Evolutionary conservation across 2,888 invertebrate genomes (phyloP), one percentile per base, ranked within the genome.

Genomic region (Neuroscelio doddi): DNA sequence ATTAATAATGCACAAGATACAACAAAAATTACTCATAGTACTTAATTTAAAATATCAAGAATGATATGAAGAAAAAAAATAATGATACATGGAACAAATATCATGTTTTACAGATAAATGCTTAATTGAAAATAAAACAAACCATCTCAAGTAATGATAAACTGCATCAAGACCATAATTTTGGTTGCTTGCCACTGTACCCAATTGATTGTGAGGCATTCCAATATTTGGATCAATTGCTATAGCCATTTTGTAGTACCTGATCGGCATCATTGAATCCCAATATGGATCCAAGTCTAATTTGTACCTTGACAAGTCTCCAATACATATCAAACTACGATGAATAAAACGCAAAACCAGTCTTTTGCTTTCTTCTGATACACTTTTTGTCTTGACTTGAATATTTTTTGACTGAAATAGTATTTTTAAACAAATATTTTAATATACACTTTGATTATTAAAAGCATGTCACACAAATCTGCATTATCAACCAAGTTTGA

Each of bases 141-240:
- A 87, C 81, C 97, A 96, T 85, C 95, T 90, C 73, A 97, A 90
- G 80, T 97, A 97, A 84, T 94, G 92, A 83, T 95, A 96, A 12
- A 92, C 92, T 0, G 96, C 95, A 84, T 96, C 95, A 62, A 96
- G 86, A 76, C 93, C 92, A 80, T 92, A 91, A 84, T 94, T 94
- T 77, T 89, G 90, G 46, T 90, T 91, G 72, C 92, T 91, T 62
- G 91, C 91, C 47, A 98, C 85, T 12, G 96, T 97, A 0, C 96
- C 97, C 72, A 98, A 87, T 85, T 97, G 97, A 86, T 98, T 97
- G 80, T 95, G 93, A 1, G 97, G 95, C 93, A 96, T 95, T 41
- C 97, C 97, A 81, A 90, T 89, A 21, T 90, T 89, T 42, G 92
- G 90, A 82, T 93, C 92, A 61, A 92, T 87, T 66, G 90, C 89